phyloP scores from a whole-genome alignment of 2,113 vertebrate genomes.

The Pseudolaguvia tuberculata region DNA sequence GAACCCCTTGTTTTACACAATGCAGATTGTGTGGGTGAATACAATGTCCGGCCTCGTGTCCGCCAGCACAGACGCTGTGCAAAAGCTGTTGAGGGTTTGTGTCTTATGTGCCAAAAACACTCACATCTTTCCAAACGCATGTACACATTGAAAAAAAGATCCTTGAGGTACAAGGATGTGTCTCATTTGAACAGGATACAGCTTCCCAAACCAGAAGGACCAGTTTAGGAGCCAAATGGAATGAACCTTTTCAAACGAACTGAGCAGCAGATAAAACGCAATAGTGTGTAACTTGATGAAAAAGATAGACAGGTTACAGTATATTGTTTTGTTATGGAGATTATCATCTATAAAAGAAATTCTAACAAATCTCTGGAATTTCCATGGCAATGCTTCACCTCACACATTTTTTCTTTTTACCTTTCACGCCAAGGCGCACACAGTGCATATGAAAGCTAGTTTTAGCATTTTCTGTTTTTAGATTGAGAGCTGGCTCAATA shows the following conservation, averaged over 20 bases:
- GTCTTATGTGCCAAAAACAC: not conserved
- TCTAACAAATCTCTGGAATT: slow-evolving; percentile 32
- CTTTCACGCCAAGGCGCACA: slow-evolving; percentile 30
- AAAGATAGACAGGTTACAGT: slow-evolving; percentile 14
- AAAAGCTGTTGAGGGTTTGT: slow-evolving; percentile 9
- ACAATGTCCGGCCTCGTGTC: slow-evolving; percentile 40
- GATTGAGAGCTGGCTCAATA: slow-evolving; percentile 28
- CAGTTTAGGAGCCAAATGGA: slow-evolving; percentile 46
- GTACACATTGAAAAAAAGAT: slow-evolving; percentile 3
- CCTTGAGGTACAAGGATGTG: slow-evolving; percentile 39
- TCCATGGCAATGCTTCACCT: slow-evolving; percentile 15
- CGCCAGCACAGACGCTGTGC: slow-evolving; percentile 16
- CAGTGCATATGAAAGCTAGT: slow-evolving; percentile 30
- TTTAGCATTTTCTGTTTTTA: slow-evolving; percentile 33
- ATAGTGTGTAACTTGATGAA: not conserved
- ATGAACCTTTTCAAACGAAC: slow-evolving; percentile 33
- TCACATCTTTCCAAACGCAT: slow-evolving; percentile 15
- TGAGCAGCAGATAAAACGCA: slow-evolving; percentile 33
- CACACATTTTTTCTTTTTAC: slow-evolving; percentile 20
- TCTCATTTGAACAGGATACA: slow-evolving; percentile 48
- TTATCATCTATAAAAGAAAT: slow-evolving; percentile 17
- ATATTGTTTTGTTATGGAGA: slow-evolving; percentile 2
- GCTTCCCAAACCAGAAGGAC: slow-evolving; percentile 50
- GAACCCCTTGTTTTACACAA: slow-evolving; percentile 39
- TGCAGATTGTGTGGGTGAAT: slow-evolving; percentile 45